phyloP scores from a whole-genome alignment of 2,113 vertebrate genomes.

The crab-eating macaque (Macaca fascicularis) region DNA sequence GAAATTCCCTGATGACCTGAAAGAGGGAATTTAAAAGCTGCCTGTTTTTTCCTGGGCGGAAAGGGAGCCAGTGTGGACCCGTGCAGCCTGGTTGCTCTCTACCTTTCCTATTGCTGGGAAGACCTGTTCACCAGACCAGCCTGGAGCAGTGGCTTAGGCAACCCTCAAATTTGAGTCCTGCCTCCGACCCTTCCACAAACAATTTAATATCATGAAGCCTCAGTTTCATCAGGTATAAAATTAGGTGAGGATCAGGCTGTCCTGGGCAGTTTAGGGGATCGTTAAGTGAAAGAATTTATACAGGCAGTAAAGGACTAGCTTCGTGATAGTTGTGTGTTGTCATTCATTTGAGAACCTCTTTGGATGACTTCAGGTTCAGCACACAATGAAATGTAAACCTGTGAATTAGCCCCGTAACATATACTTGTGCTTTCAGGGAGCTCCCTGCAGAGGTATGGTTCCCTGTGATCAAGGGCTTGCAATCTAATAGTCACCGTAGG shows the following conservation, averaged over 20 bases:
- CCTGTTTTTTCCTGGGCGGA: not conserved
- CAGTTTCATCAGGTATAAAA: not conserved
- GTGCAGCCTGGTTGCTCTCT: too few species aligned
- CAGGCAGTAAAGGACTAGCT: not conserved
- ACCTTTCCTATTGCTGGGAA: too few species aligned
- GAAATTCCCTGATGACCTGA: not conserved
- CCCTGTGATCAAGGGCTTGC: not conserved
- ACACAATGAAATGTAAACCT: not conserved
- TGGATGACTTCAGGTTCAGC: not conserved
- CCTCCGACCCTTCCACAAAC: not conserved
- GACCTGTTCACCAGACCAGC: rapidly evolving
- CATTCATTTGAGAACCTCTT: not conserved
- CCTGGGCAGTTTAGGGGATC: not conserved
- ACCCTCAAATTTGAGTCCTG: not conserved
- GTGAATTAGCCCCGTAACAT: rapidly evolving
- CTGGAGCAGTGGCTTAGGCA: not conserved
- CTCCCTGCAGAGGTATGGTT: rapidly evolving
- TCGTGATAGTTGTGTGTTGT: not conserved
- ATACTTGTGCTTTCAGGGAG: not conserved
- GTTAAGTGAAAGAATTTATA: not conserved
- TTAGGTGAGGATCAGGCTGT: not conserved
- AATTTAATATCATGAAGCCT: not conserved
- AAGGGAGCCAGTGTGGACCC: rapidly evolving
- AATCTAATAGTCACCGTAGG: not conserved
- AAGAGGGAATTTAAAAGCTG: not conserved